These are phyloP conservation scores for Leptinotarsa rubiginosa DNA, from an alignment of 2,888 invertebrate species.

Conservation along the genomic window DNA sequence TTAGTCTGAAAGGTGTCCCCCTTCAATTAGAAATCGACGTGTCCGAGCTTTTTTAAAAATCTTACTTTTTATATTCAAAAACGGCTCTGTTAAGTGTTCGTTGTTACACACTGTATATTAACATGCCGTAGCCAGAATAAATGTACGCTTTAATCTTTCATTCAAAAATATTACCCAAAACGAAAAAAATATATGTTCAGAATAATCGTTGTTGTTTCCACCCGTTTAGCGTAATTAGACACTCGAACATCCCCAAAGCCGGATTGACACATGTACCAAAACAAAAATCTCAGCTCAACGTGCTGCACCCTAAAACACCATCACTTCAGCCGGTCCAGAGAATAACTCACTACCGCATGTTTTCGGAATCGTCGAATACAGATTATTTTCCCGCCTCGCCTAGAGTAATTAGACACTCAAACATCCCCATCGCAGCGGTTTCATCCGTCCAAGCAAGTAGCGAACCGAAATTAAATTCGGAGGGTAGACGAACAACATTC, in stretches of 20 bases:
- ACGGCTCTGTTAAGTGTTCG: too few relatives aligned
- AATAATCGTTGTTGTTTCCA: background rate
- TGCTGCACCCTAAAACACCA: background rate
- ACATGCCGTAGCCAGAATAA: too few relatives aligned
- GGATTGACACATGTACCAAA: constrained; percentile 7
- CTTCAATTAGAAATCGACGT: too few relatives aligned
- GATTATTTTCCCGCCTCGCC: constrained; percentile 21
- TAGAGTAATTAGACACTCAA: constrained; percentile 21
- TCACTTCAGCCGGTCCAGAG: background rate
- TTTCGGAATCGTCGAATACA: constrained; percentile 17
- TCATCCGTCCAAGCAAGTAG: constrained; percentile 18
- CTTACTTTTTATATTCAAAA: too few relatives aligned
- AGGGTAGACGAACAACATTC: constrained; percentile 20
- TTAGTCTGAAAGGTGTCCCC: too few relatives aligned
- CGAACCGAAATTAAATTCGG: constrained; percentile 22
- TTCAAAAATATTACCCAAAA: too few relatives aligned
- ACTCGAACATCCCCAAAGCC: constrained; percentile 19
- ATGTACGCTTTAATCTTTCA: too few relatives aligned
- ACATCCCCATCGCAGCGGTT: constrained; percentile 23
- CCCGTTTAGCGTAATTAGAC: constrained; percentile 15
- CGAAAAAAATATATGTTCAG: too few relatives aligned
- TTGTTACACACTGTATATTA: too few relatives aligned
- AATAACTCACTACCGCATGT: constrained; percentile 7
- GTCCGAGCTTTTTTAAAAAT: too few relatives aligned
- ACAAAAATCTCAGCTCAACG: background rate